Evolutionary conservation across 2,888 invertebrate genomes (phyloP), one percentile per base, ranked within the genome.

Genomic region (Thysanoteuthis rhombus): DNA sequence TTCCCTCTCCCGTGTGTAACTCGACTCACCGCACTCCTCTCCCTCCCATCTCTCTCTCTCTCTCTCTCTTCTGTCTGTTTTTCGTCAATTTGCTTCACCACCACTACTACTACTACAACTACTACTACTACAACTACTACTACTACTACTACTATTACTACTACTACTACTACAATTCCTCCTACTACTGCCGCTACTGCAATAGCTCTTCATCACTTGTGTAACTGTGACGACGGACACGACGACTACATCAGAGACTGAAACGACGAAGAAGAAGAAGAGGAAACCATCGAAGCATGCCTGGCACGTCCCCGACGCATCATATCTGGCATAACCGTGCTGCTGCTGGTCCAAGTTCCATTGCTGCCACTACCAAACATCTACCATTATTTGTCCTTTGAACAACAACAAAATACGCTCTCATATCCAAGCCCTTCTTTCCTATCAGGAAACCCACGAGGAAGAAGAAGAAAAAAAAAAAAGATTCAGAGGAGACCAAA

Each of bases 131-230:
- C 36, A 22, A 36, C 38, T 39, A 19, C 39, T 16, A 90, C 25
- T 6, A 90, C 90, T 5, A 90, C 90, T 5, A 90, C 90, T 5
- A 90, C 90, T 5, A 90, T 36, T 38, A 90, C 90, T 90, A 90
- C 90, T 90, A 90, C 90, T 90, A 90, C 90, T 90, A 90, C 90
- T 39, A 39, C 39, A 39, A 39, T 40, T 90, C 25, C 92, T 42
- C 40, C 92, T 92, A 36, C 42, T 92, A 92, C 92, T 75, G 75
- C 75, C 75, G 75, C 75, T 36, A n/a, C 75, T 75, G 75, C 75
- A 75, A 36, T 75, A n/a, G 75, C 75, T 75, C 75, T n/a, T n/a
- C 75, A 75, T 75, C 75, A 75, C 58, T 58, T 25, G 28, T 58
- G 58, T 58, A 58, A 75, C 75, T 75, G 75, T 75, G 75, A 36